Evolutionary conservation across 2,888 invertebrate species (phyloP).

Genomic region (Adineta ricciae): DNA sequence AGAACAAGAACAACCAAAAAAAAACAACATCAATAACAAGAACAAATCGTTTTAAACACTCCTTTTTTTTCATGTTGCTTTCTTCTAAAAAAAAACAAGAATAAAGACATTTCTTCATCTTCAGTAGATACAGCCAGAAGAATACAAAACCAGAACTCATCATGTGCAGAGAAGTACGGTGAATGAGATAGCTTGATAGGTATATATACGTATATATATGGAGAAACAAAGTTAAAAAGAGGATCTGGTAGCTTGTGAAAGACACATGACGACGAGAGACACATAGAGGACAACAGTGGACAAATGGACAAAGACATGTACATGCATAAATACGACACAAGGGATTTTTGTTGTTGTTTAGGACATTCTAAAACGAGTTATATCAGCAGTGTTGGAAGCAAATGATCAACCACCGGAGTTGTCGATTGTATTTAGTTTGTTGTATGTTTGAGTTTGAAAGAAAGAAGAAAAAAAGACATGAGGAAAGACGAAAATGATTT

Average conservation of each 20-base stretch:
- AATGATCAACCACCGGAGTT: neutral
- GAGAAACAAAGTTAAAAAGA: neutral
- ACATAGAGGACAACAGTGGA: neutral
- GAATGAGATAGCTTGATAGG: neutral
- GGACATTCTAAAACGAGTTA: neutral
- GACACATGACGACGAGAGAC: neutral
- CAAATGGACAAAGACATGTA: neutral
- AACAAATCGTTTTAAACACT: neutral
- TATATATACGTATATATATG: neutral
- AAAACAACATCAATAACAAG: constrained; percentile 5
- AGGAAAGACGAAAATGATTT: neutral
- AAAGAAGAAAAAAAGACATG: neutral
- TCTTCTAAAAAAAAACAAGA: constrained; percentile 11
- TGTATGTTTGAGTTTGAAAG: neutral
- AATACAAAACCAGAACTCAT: constrained; percentile 3
- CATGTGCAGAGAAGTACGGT: neutral
- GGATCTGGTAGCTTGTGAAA: neutral
- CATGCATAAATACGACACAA: neutral
- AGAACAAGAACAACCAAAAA: neutral
- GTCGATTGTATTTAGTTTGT: neutral
- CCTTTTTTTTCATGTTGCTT: neutral
- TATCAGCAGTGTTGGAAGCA: neutral
- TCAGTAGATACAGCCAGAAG: neutral
- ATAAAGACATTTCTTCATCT: neutral
- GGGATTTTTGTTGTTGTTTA: neutral